phyloP scores from a whole-genome alignment of 2,113 vertebrate genomes.

The Pseudopodoces humilis region DNA sequence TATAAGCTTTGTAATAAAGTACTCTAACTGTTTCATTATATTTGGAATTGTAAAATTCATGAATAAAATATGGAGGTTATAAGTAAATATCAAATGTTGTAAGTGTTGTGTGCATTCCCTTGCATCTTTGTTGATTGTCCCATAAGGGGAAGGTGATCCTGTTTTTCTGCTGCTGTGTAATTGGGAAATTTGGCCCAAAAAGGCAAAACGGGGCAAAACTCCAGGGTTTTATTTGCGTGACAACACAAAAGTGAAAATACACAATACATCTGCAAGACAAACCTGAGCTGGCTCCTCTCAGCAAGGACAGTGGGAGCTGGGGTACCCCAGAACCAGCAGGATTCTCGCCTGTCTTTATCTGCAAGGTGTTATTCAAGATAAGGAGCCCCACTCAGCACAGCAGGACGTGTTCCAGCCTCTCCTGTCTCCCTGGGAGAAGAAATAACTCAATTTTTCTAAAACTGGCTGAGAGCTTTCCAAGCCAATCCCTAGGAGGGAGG shows the following conservation, averaged over 20 bases:
- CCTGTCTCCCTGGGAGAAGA: not conserved
- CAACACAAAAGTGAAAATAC: not conserved
- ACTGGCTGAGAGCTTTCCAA: not conserved
- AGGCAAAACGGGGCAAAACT: not conserved
- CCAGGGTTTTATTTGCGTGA: not conserved
- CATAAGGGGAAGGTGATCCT: not conserved
- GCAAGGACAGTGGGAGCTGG: not conserved
- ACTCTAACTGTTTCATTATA: slow-evolving; percentile 73
- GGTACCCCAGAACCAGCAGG: not conserved
- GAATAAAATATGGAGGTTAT: slow-evolving; percentile 53
- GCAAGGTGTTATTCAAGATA: not conserved
- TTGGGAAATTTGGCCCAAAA: not conserved
- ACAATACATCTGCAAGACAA: not conserved
- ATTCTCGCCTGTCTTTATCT: not conserved
- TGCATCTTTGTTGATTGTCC: not conserved
- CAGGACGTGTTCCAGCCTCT: not conserved
- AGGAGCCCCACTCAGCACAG: not conserved
- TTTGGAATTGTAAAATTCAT: slow-evolving; percentile 69
- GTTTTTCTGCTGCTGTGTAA: not conserved
- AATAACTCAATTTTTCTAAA: not conserved
- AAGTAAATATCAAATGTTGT: not conserved
- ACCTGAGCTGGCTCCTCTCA: not conserved
- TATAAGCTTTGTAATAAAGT: slow-evolving; percentile 85
- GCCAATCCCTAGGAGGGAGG: not conserved
- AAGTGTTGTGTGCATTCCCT: not conserved